Percentiles rank a stretch among this genome's conserved stretches.
These are phyloP conservation scores for Adelphocoris suturalis DNA, from an alignment of 2,888 invertebrate genomes.

Conservation along the genomic window DNA sequence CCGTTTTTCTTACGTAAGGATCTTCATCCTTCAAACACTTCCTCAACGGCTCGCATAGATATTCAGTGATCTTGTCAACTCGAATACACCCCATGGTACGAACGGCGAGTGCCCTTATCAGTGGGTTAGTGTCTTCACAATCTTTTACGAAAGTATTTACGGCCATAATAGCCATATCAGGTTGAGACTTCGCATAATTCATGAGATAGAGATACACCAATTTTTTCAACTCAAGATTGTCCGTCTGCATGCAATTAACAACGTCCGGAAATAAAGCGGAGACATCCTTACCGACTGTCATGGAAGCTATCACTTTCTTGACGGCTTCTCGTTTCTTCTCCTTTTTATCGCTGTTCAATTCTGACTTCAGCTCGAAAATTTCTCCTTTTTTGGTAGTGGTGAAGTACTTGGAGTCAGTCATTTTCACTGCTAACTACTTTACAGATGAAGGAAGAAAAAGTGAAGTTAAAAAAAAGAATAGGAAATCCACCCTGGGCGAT, in stretches of 20 bases:
- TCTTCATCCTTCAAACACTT: constrained; percentile 97
- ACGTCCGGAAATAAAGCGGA: constrained; percentile 99
- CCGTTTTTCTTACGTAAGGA: constrained; percentile 98
- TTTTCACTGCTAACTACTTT: constrained; percentile 78
- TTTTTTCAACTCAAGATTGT: constrained; percentile 98
- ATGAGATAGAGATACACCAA: constrained; percentile 98
- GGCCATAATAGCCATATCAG: constrained; percentile 99
- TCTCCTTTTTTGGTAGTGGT: constrained; percentile 99
- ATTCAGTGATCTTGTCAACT: constrained; percentile 99
- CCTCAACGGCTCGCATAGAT: constrained; percentile 97
- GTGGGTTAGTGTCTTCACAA: constrained; percentile 99
- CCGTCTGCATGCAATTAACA: constrained; percentile 99
- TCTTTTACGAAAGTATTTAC: constrained; percentile 99
- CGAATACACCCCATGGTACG: constrained; percentile 99
- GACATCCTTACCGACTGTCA: constrained; percentile 99
- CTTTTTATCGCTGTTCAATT: constrained; percentile 99
- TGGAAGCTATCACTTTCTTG: constrained; percentile 99
- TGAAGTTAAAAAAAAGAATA: neutral
- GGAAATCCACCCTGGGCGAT: constrained; percentile 7
- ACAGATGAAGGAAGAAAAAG: constrained; percentile 18
- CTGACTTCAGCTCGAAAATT: constrained; percentile 99
- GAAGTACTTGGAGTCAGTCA: constrained; percentile 99
- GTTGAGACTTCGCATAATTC: constrained; percentile 99
- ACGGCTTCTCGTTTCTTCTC: constrained; percentile 99
- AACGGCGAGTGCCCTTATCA: constrained; percentile 98